Evolutionary conservation across 2,888 invertebrate species (phyloP), one percentile per base, ranked within the genome.

Genomic region (Erebia aethiops): DNA sequence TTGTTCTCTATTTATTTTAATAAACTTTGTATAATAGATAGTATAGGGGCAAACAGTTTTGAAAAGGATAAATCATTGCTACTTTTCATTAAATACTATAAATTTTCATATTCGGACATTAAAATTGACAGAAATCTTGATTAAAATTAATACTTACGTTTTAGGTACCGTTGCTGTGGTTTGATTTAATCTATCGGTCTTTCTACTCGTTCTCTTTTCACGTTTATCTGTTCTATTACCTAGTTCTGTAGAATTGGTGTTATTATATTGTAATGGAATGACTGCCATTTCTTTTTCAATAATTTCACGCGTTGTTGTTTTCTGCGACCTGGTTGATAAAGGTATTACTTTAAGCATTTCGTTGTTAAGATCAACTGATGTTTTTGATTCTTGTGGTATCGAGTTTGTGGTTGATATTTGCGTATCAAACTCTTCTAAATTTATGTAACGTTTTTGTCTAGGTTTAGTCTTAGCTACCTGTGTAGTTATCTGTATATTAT

Each of bases 151-250:
- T 68, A 84, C 91, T 87, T 82, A 94, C 94, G 91, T 92, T 84
- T 94, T 94, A 11, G 94, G 94, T 60, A 93, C 84, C 43, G 91
- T 86, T 3, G 91, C 92, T 46, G 93, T 94, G 1, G 94, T 94
- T 80, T 94, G 93, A 77, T 94, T 94, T 1, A 93, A 76, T 75
- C 92, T 85, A 75, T 94, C 94, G 13, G 93, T 92, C 80, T 94
- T 94, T 71, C 94, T 89, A 77, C 93, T 94, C 0, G 94, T 94
- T 70, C 93, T 89, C 77, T 94, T 94, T 52, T 93, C 91, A 60
- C 92, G 86, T 77, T 87, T 91, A 52, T 92, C 92, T 35, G 88
- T 74, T 69, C 87, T 81, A 76, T 90, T 91, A 60, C 84, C 79
- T 7, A 87, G 84, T 81, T 90, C 92, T 51, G 92, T 91, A 0